Evolutionary conservation across 1,140 invertebrate species (phyloP), one percentile per base, ranked within the genome.

Genomic region (Coenobita brevimanus): DNA sequence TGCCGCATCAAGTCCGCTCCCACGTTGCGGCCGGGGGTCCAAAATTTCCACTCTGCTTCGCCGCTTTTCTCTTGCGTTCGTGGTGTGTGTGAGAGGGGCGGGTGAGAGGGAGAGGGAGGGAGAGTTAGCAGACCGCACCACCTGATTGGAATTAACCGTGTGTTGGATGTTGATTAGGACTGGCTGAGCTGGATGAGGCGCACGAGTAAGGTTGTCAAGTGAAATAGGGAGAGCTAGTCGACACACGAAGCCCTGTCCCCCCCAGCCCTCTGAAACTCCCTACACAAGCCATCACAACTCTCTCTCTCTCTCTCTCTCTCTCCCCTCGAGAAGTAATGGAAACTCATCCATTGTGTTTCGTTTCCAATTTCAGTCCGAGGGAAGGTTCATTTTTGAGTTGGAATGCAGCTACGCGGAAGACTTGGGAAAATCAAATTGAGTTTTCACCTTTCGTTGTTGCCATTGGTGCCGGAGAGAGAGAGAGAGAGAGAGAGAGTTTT

Each of bases 331-430:
- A 87, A 87, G 85, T 87, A 87, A 87, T 87, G 85, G 85, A 87
- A 87, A 87, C 85, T 87, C 85, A 87, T 87, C 85, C 85, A 87
- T 87, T 87, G 85, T 87, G 78, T 87, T 87, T 81, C 85, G 85
- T 80, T 87, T 87, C 85, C 85, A 87, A 87, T 87, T 87, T 87
- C 85, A 87, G 62, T 73, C 67, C 75, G 80, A 87, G 85, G 85
- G 85, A 87, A 87, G 76, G 85, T 87, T 87, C 85, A 87, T 87
- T 87, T 87, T 87, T 87, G 85, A 43, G 76, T 80, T 81, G 76
- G 75, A 87, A 80, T 87, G 57, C 76, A 87, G 64, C 67, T 54
- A 41, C 73, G 85, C 38, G 60, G 85, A 87, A 87, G 85, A 81
- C 85, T 78, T 38, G 38, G n/a, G n/a, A 50, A 71, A 69, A 87